Conservation (phyloP, 2,888 invertebrate genomes). For the Pristionchus arcanus region DNA sequence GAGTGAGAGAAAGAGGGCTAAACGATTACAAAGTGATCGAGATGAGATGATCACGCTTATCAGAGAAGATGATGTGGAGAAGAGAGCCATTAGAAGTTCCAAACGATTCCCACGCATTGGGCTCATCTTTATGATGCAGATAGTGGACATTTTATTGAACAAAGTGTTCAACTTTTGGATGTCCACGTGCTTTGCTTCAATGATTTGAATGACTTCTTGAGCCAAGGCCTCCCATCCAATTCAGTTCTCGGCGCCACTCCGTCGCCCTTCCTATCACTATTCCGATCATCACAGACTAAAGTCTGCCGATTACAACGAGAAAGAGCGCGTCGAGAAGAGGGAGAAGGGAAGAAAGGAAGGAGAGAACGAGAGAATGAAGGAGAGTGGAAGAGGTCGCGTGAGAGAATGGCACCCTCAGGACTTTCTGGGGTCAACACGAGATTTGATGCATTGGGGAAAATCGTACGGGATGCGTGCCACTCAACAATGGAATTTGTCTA, state of each 20-base stretch:
- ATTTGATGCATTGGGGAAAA: neutral
- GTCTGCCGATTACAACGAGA: neutral
- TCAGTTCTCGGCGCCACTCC: neutral
- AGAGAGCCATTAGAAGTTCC: neutral
- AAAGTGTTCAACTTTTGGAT: neutral
- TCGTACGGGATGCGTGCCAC: neutral
- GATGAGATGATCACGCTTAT: neutral
- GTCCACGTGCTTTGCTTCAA: neutral
- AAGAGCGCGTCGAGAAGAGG: neutral
- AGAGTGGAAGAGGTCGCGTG: neutral
- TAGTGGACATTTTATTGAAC: neutral
- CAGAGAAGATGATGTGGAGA: neutral
- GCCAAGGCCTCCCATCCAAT: neutral
- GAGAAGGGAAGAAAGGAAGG: neutral
- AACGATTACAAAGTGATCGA: neutral
- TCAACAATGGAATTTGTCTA: neutral
- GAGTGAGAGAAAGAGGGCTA: neutral
- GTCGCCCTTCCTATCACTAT: slow-evolving; percentile 2
- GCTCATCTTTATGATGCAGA: neutral
- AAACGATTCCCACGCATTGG: neutral
- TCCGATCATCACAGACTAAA: slow-evolving; percentile 39
- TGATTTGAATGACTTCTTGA: neutral
- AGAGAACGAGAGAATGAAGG: neutral
- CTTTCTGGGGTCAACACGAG: neutral
- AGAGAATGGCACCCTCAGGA: neutral